Base-by-base conservation (phyloP, 2,888 invertebrate species). In the Ariolimax columbianus region DNA sequence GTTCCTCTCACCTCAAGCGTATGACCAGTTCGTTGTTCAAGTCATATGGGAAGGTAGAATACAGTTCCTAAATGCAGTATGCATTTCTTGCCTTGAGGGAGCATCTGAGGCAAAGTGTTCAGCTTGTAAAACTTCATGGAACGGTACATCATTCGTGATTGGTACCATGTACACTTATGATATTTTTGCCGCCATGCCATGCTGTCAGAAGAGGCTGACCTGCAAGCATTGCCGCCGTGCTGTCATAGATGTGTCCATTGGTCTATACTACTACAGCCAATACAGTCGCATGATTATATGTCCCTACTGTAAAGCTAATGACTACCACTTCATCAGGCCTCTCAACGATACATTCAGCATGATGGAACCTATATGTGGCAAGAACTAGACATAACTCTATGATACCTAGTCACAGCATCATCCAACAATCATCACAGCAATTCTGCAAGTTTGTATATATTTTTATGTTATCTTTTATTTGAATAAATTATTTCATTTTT, bases 111-210 rank as follows among this genome's bases (percentile, higher is more conserved):
- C 93, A n/a, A 88, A 90, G 23, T 94, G 94, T 87, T 89, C 89
- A n/a, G 89, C 91, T 17, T 94, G 93, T 88, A 91, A 92, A 80
- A 90, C 89, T 26, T 89, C 87, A 19, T 94, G 93, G 93, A 90
- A 98, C 93, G 99, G 99, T 40, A 97, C 97, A 40, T 97, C 97
- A 81, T 96, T 99, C 88, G 97, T 99, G 85, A 96, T 99, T 85
- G 99, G 99, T 89, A 98, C 98, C 89, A 98, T 99, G 97, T 99
- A 99, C 95, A 97, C 98, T 86, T 99, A 98, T 93, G 99, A 99
- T 95, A 97, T 99, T 91, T 98, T 99, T 94, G 99, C 99, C 94
- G 98, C 98, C 87, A 97, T 97, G 95, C 98, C 98, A 36, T 99
- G 99, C 95, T 99, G 99, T 95, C 96, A 96, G 93, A 97, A 98